Evolutionary conservation across 1,140 invertebrate genomes (phyloP).

Genomic region (Trypoxylus dichotomus): DNA sequence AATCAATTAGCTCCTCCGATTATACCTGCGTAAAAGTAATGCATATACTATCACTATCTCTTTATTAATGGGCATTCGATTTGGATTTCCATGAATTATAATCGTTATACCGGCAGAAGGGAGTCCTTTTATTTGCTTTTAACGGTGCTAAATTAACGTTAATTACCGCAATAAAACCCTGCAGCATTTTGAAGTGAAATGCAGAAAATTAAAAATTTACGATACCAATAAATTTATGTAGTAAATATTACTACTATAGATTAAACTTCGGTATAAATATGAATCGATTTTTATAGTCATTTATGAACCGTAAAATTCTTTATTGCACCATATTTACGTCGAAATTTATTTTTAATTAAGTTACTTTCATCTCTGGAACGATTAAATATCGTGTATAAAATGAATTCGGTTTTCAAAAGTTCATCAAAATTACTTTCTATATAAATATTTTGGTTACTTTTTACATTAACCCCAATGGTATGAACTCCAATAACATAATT

Average conservation of each 20-base stretch:
- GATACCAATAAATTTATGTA: background rate
- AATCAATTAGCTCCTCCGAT: too few species aligned
- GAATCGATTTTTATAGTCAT: background rate
- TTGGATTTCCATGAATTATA: too few species aligned
- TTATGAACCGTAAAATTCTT: background rate
- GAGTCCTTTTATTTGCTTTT: background rate
- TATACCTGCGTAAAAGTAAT: too few species aligned
- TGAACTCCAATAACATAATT: too few species aligned
- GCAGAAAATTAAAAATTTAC: slow-evolving; percentile 16
- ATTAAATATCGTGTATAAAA: background rate
- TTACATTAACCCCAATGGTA: background rate
- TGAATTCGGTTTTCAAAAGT: background rate
- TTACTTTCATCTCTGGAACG: background rate
- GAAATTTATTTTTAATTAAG: background rate
- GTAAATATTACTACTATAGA: background rate
- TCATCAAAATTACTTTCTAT: background rate
- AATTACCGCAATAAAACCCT: background rate
- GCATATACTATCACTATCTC: too few species aligned
- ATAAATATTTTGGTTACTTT: background rate
- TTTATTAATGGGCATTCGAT: too few species aligned
- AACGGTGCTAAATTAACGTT: background rate
- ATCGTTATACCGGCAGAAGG: too few species aligned
- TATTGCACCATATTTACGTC: background rate
- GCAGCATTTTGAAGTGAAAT: background rate
- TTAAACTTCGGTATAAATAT: background rate